Conservation (phyloP, 2,888 invertebrate species). For the Helicoverpa assulta region DNA sequence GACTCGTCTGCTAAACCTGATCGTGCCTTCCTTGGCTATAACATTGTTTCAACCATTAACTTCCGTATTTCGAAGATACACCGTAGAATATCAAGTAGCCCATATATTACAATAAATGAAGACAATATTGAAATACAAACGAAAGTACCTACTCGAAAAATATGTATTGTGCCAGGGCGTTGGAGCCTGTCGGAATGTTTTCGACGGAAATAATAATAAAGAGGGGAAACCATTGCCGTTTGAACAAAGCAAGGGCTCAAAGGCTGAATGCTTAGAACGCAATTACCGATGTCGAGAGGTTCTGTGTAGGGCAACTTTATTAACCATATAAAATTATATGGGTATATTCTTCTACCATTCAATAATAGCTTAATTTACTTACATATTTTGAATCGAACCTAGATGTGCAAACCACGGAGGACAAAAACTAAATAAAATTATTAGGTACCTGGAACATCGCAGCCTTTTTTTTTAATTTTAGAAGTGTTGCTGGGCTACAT, state of each 20-base stretch:
- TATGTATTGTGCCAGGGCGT: constrained; percentile 67
- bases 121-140: constrained; percentile 72
- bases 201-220: constrained; percentile 79
- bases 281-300: constrained; percentile 75
- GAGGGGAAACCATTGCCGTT: constrained; percentile 68
- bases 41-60: constrained; percentile 6
- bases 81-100: constrained; percentile 32
- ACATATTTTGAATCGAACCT: too few species aligned
- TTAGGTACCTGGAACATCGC: too few species aligned
- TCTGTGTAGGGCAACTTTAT: constrained; percentile 63
- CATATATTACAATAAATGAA: constrained; percentile 52
- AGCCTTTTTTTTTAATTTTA: too few species aligned
- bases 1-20: too few species aligned
- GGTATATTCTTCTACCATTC: constrained; percentile 9
- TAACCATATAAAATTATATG: constrained; percentile 52
- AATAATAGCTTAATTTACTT: background rate
- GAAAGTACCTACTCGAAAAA: constrained; percentile 66
- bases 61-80: constrained; percentile 4
- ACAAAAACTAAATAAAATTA: too few species aligned
- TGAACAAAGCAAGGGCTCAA: constrained; percentile 79
- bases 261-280: constrained; percentile 76
- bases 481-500: too few species aligned
- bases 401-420: too few species aligned
- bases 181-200: constrained; percentile 71
- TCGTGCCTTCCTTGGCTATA: too few species aligned